phyloP scores from a whole-genome alignment of 2,888 invertebrate genomes.

The Diadegma fenestrale region DNA sequence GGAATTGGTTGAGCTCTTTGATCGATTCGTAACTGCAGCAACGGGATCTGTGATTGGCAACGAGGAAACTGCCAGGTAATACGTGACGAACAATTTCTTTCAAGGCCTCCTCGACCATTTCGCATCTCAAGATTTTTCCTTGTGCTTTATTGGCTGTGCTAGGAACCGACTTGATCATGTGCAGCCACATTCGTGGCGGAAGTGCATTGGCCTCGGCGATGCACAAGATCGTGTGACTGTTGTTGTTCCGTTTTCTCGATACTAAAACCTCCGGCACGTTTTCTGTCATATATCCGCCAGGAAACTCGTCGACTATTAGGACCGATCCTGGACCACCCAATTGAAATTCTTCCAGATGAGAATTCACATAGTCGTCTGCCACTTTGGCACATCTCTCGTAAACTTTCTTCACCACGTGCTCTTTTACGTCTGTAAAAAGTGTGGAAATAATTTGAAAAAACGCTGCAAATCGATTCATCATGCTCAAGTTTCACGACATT shows the following conservation, averaged over 20 bases:
- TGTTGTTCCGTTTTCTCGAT: constrained; percentile 85
- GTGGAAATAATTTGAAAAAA: too few relatives aligned
- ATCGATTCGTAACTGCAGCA: constrained; percentile 82
- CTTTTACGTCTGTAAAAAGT: constrained; percentile 87
- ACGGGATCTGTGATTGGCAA: constrained; percentile 82
- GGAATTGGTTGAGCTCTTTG: constrained; percentile 80
- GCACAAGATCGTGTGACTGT: constrained; percentile 88
- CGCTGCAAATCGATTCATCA: too few relatives aligned
- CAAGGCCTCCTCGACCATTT: constrained; percentile 83
- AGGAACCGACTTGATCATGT: constrained; percentile 81
- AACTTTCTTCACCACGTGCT: constrained; percentile 86
- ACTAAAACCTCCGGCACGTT: constrained; percentile 85
- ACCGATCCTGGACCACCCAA: constrained; percentile 88
- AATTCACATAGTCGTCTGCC: constrained; percentile 84
- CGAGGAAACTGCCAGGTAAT: constrained; percentile 83
- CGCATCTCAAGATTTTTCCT: constrained; percentile 73
- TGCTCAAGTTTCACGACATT: too few relatives aligned
- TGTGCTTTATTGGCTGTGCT: constrained; percentile 79
- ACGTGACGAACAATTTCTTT: constrained; percentile 81
- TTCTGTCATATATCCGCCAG: constrained; percentile 87
- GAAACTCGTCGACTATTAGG: constrained; percentile 89
- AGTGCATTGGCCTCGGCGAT: constrained; percentile 87
- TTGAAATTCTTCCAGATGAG: constrained; percentile 85
- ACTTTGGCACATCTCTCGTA: constrained; percentile 87
- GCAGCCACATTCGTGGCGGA: constrained; percentile 85